Conservation (phyloP, 1,140 invertebrate species). For the Meloidogyne exigua region DNA sequence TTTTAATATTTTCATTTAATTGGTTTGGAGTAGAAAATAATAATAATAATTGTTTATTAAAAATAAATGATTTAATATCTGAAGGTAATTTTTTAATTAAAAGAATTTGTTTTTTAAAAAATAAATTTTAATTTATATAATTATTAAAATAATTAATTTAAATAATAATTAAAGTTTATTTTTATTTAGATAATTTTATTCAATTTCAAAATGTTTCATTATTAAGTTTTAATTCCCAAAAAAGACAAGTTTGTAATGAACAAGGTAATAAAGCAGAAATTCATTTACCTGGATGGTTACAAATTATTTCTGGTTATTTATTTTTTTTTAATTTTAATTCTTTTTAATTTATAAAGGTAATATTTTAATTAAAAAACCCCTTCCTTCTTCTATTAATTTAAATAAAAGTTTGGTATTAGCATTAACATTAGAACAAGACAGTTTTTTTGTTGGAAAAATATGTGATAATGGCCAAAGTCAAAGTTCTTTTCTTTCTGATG, state of each 20-base stretch:
- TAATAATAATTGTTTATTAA: conserved; percentile 5
- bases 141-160: too few species aligned
- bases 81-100: not conserved
- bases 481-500: conserved; percentile 24
- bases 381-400: not conserved
- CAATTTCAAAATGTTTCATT: not conserved
- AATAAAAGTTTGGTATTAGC: conserved; percentile 5
- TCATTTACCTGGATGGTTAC: conserved; percentile 20
- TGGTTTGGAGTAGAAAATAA: not conserved
- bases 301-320: conserved; percentile 8
- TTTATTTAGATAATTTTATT: not conserved
- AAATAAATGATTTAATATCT: not conserved
- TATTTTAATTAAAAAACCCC: not conserved
- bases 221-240: not conserved
- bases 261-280: conserved; percentile 6
- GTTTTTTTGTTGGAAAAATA: conserved; percentile 20
- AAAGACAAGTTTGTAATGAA: conserved; percentile 9
- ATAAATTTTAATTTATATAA: not conserved
- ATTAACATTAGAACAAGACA: conserved; percentile 23
- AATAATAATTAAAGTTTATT: too few species aligned
- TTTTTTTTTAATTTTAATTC: not conserved
- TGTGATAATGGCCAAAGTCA: conserved; percentile 18
- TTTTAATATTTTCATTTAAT: conserved; percentile 1
- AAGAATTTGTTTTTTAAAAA: too few species aligned
- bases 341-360: not conserved